Base-by-base conservation (phyloP, 2,113 vertebrate genomes). In the Lethenteron reissneri region DNA sequence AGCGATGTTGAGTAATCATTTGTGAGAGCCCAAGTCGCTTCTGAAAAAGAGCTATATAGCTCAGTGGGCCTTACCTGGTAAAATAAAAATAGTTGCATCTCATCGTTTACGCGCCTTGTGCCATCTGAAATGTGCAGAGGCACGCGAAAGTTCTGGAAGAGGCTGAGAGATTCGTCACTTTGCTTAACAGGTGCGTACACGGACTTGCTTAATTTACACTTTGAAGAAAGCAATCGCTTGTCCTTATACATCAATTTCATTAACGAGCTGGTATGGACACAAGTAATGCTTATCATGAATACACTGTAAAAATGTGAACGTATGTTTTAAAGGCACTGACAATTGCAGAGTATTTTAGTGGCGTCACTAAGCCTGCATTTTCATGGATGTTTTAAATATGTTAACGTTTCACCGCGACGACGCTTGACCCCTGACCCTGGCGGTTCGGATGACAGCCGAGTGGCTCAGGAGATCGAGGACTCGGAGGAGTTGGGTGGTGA, bases 121-220 rank as follows among this genome's bases (percentile, higher is more conserved):
- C 76, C 58, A 75, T 57, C 57, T 41, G 41, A 41, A 41, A 41
- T 12, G 12, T 74, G 56, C 73, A 97, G 94, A 83, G 79, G 15
- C 84, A 80, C 58, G 82, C 76, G 71, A 81, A n/a, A 59, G 75
- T 85, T 57, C 73, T 89, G 25, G 79, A 88, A 73, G 84, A 87
- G 10, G 89, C 89, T 0, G 83, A 84, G 77, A 82, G 74, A 56
- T 77, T 95, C 57, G 79, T 84, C 0, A 83, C 87, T 9, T 75
- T 84, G n/a, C 76, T 89, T 8, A 77, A 70, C 76, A 87, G 85
- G 89, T 92, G n/a, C 21, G 59, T 68, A 68, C 62, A 68, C 15
- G 62, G 19, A 68, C 19, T 68, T 9, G 6, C 19, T 68, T 68
- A 68, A 41, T 41, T 41, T 41, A 41, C 41, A 41, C 41, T 41